Base-by-base conservation (phyloP, 2,797 vertebrate species). In the Moxostoma hubbsi region DNA sequence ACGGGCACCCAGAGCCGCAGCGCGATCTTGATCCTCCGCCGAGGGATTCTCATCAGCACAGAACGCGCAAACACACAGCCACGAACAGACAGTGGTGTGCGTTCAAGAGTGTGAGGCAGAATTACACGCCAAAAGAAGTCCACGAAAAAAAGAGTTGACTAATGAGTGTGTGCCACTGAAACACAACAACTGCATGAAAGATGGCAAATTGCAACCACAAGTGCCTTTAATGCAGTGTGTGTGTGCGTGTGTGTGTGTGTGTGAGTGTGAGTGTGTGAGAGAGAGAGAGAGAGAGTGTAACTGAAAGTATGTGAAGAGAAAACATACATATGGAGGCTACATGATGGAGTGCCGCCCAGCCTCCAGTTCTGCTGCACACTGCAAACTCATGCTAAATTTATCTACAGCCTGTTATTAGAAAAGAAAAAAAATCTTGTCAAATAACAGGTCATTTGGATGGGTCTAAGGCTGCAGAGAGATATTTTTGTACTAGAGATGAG, bases 1-100 rank as follows among this genome's bases (percentile, higher is more conserved):
- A 98, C 93, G 0, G 97, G 97, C 84, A 98, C 96, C 97, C 97
- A 99, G 89, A 98, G 95, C 62, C 93, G 92, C 93, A 98, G 89
- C 80, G 96, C 95, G 86, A 98, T 96, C 94, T 95, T 97, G 91
- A 98, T 96, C 89, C 93, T 95, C 91, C 96, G 95, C 90, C 96
- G 94, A 79, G 96, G 95, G 78, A 93, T 94, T 93, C 87, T 92
- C 95, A 98, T 96, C 86, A 92, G 94, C 59, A 12, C 73, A 18
- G 9, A 36, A 61, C 12, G 2, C 95, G 94, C 90, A 66, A 49
- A 49, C 64, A 49, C 63, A 13, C 45, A 7, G 7, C 24, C 24
- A 24, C 24, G 24, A 78, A 87, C 62, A 53, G 82, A 84, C 85
- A 83, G 64, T 6, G 24, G 73, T 24, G 66, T 55, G 69, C 53